Evolutionary conservation across 2,888 invertebrate genomes (phyloP), one percentile per base, ranked within the genome.

Genomic region (Smittia sp.): DNA sequence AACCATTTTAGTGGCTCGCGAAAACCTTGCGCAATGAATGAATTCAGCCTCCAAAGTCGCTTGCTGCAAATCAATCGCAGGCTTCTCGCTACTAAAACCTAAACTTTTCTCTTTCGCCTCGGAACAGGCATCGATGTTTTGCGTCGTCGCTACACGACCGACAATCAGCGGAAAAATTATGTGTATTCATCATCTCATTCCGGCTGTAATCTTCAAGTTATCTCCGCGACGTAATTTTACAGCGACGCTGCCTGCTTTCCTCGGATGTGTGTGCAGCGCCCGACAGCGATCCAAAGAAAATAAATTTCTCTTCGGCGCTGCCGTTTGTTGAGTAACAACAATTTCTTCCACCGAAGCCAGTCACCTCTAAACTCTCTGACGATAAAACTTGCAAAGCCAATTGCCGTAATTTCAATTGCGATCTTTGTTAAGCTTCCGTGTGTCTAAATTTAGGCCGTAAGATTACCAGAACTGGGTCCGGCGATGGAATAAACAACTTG

Each of bases 141-240:
- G 52, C 52, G 52, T 38, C 38, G 38, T n/a, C n/a, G 32, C 32
- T 3, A 32, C 32, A 32, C 32, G 32, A 32, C 32, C 32, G 32
- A 32, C 32, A 32, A 32, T 32, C 32, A 32, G 32, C 32, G 32
- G 32, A 32, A 32, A 32, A 32, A 32, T 32, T 32, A 32, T 32
- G 32, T 32, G 32, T 6, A 32, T 32, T 32, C 32, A 32, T 32
- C 32, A 32, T 32, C 32, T 32, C 32, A 32, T 46, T 18, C 58
- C 6, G 22, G 22, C 18, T 58, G n/a, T n/a, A 58, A 58, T 58
- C 58, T 20, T 58, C 58, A 20, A 18, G 58, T 58, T 58, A 22
- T 58, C 58, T 58, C 22, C 22, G 58, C 58, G 58, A 58, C 58
- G 18, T 22, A 58, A 58, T 58, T 58, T 58, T 58, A 58, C 22